Conservation (phyloP, 2,888 invertebrate species). For the Pandemis cinnamomeana region DNA sequence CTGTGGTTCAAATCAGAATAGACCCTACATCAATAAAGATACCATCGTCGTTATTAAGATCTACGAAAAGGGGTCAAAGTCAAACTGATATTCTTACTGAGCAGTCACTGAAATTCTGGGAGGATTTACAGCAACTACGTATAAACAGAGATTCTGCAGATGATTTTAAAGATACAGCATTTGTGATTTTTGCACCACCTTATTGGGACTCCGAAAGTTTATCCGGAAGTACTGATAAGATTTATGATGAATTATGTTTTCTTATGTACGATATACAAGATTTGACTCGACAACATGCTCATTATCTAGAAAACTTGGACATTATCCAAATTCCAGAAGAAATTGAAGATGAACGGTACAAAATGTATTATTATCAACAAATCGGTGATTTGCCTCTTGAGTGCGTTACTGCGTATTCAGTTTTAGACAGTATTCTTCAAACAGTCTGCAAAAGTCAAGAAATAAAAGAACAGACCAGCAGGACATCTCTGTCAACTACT, state of each 20-base stretch:
- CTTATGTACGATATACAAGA: slow-evolving; percentile 83
- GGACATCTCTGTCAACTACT: slow-evolving; percentile 54
- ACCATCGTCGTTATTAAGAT: slow-evolving; percentile 61
- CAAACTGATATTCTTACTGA: slow-evolving; percentile 67
- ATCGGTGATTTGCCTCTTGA: slow-evolving; percentile 67
- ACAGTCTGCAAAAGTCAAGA: slow-evolving; percentile 55
- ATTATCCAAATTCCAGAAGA: slow-evolving; percentile 64
- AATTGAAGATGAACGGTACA: slow-evolving; percentile 46
- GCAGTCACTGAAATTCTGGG: slow-evolving; percentile 70
- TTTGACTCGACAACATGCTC: slow-evolving; percentile 73
- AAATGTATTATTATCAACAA: slow-evolving; percentile 54
- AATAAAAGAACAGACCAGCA: slow-evolving; percentile 52
- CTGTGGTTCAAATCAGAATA: slow-evolving; percentile 74
- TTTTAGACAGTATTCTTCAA: slow-evolving; percentile 68
- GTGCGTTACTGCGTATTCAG: slow-evolving; percentile 66
- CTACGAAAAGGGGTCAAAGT: slow-evolving; percentile 73
- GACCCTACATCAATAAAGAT: slow-evolving; percentile 55
- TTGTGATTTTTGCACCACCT: slow-evolving; percentile 73
- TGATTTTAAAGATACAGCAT: slow-evolving; percentile 72
- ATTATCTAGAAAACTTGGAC: slow-evolving; percentile 78
- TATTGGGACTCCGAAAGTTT: slow-evolving; percentile 64
- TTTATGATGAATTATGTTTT: slow-evolving; percentile 81
- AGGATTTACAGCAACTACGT: slow-evolving; percentile 66
- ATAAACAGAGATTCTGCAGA: slow-evolving; percentile 61
- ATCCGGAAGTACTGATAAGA: slow-evolving; percentile 66